These are phyloP conservation scores for Chaetodon auriga DNA, from an alignment of 2,113 vertebrate genomes.

Conservation along the genomic window DNA sequence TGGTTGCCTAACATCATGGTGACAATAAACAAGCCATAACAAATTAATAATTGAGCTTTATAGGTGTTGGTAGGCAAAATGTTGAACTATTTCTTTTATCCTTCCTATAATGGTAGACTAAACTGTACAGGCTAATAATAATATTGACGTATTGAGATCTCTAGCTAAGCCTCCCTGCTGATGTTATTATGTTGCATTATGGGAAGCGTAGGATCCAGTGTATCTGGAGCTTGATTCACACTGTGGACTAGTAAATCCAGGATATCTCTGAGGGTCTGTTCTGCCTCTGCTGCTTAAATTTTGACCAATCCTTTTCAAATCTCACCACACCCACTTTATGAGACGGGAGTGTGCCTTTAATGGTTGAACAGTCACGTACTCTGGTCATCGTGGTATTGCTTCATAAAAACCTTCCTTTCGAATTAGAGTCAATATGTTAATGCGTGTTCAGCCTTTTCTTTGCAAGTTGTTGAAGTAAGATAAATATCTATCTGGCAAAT, in stretches of 20 bases:
- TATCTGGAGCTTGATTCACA: neutral
- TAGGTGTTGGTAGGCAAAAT: neutral
- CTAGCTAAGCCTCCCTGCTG: neutral
- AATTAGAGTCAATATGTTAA: neutral
- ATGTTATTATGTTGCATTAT: neutral
- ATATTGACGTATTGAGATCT: neutral
- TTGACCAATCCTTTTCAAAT: neutral
- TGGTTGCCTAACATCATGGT: neutral
- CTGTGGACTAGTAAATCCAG: neutral
- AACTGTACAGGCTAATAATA: neutral
- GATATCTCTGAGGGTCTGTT: neutral
- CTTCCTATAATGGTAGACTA: neutral
- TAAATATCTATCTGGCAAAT: neutral
- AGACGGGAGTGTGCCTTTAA: neutral
- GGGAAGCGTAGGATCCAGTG: neutral
- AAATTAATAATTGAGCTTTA: neutral
- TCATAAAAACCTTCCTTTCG: neutral
- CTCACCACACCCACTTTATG: neutral
- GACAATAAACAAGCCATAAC: neutral
- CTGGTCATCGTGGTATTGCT: neutral
- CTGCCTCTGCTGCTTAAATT: neutral
- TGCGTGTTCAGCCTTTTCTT: neutral
- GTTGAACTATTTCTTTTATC: too few species aligned
- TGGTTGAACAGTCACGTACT: neutral
- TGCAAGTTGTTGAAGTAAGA: neutral